Conservation (phyloP, 1,140 invertebrate genomes). For the Oscheius sp. region DNA sequence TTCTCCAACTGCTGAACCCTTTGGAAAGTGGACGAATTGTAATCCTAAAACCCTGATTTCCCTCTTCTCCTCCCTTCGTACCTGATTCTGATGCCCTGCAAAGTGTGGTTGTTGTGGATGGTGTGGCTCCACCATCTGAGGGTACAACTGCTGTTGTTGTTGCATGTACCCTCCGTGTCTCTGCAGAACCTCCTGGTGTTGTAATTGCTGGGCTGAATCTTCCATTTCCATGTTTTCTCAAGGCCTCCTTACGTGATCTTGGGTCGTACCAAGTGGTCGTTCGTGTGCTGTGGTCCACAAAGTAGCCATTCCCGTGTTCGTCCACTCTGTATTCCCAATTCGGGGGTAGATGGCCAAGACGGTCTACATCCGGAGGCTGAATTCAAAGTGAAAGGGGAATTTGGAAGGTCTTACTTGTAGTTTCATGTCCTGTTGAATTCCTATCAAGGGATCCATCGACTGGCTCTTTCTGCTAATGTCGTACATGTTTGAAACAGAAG, state of each 20-base stretch:
- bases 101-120: not conserved
- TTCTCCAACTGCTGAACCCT: not conserved
- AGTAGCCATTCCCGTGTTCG: not conserved
- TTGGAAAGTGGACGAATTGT: not conserved
- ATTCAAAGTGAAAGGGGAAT: not conserved
- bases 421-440: not conserved
- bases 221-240: not conserved
- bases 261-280: not conserved
- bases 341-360: not conserved
- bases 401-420: not conserved
- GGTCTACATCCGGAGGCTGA: not conserved
- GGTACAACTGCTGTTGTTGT: conserved; percentile 1
- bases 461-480: no score
- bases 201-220: not conserved
- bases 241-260: not conserved
- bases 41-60: not conserved
- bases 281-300: not conserved
- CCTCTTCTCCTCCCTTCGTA: no score
- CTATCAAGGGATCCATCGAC: no score
- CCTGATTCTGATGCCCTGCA: not conserved
- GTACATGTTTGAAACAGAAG: no score
- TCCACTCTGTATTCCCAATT: not conserved
- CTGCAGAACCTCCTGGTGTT: not conserved
- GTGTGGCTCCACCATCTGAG: no score
- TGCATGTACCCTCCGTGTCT: not conserved